Evolutionary conservation across 2,797 vertebrate genomes (phyloP).

Genomic region (Rhynchotus rufescens): DNA sequence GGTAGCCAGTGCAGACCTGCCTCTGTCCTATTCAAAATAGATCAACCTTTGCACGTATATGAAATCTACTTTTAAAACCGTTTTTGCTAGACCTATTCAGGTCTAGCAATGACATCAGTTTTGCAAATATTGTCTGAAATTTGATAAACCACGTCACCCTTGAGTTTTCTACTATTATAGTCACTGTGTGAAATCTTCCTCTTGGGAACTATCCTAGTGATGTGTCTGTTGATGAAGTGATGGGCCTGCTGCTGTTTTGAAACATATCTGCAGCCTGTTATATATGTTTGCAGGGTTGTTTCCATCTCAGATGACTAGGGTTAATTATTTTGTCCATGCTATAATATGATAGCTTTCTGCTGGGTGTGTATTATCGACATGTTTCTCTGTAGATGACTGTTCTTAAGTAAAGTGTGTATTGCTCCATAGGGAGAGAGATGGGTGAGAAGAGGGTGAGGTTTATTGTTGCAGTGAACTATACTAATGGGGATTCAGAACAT

Average conservation of each 20-base stretch:
- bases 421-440: neutral
- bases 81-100: neutral
- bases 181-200: neutral
- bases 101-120: neutral
- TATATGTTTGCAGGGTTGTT: neutral
- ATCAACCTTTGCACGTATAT: neutral
- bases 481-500: conserved; percentile 34
- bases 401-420: conserved; percentile 36
- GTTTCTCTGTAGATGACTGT: conserved; percentile 10
- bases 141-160: neutral
- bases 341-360: neutral
- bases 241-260: neutral
- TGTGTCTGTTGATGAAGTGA: neutral
- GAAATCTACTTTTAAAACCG: neutral
- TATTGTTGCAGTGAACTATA: conserved; percentile 34
- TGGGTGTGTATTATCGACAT: neutral
- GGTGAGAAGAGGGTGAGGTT: conserved; percentile 26
- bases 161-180: neutral
- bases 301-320: neutral
- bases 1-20: neutral
- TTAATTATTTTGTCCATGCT: neutral
- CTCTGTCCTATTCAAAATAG: neutral
- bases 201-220: neutral
- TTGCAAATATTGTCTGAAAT: neutral
- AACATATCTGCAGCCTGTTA: neutral